Percentiles rank a stretch among this genome's conserved stretches.
These are phyloP conservation scores for Limenitis camilla DNA, from an alignment of 2,888 invertebrate genomes.

Conservation along the genomic window DNA sequence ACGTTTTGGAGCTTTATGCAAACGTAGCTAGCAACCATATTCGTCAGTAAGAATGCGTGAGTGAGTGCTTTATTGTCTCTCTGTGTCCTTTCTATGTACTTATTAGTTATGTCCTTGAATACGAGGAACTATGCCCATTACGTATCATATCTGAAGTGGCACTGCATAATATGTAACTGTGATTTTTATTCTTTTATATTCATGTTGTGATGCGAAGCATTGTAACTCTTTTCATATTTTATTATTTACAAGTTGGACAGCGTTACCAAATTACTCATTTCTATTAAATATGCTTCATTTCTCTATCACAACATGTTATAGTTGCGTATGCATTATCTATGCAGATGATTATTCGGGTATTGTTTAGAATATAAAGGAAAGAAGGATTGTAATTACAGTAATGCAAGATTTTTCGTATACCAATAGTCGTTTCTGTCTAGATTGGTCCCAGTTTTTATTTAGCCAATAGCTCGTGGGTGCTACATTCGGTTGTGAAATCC, in stretches of 20 bases:
- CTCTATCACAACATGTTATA: conserved; percentile 60
- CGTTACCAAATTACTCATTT: conserved; percentile 44
- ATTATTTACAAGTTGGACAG: conserved; percentile 32
- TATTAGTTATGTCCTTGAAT: conserved; percentile 64
- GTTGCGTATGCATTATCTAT: conserved; percentile 37
- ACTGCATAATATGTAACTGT: conserved; percentile 74
- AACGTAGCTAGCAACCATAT: conserved; percentile 26
- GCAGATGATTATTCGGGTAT: conserved; percentile 45
- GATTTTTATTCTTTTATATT: conserved; percentile 70
- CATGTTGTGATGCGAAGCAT: conserved; percentile 64
- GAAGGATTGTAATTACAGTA: conserved; percentile 54
- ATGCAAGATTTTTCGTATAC: conserved; percentile 12
- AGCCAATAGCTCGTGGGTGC: conserved; percentile 40
- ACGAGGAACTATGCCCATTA: conserved; percentile 52
- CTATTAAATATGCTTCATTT: conserved; percentile 37
- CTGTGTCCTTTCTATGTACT: conserved; percentile 68
- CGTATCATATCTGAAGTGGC: conserved; percentile 68
- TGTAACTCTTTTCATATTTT: conserved; percentile 37
- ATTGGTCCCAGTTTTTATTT: background rate
- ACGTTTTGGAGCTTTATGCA: conserved; percentile 26
- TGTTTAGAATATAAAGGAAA: conserved; percentile 50
- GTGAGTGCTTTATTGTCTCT: conserved; percentile 68
- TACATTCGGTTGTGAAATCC: conserved; percentile 68
- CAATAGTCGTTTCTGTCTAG: background rate
- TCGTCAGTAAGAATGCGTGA: conserved; percentile 52